These are phyloP conservation scores for Pseudorasbora parva DNA, from an alignment of 2,113 vertebrate species.

Conservation along the genomic window DNA sequence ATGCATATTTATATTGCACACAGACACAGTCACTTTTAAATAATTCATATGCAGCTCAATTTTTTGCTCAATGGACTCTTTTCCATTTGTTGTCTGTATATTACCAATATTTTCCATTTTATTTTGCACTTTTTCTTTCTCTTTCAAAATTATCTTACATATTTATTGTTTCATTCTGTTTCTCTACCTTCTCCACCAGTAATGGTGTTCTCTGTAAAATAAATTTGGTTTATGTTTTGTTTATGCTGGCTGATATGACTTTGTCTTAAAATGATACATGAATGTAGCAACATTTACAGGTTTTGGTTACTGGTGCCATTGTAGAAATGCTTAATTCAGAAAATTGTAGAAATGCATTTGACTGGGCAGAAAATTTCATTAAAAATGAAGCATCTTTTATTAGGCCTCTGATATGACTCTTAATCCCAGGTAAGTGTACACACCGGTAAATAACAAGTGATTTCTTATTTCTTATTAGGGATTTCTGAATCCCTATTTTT, in stretches of 20 bases:
- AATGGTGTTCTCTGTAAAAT: background rate
- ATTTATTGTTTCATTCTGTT: background rate
- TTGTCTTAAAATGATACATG: too few relatives aligned
- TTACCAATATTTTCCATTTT: conserved; percentile 11
- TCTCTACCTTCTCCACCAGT: background rate
- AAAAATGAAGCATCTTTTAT: too few relatives aligned
- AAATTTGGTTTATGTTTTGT: background rate
- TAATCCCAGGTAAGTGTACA: too few relatives aligned
- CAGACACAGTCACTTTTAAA: background rate
- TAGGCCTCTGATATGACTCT: too few relatives aligned
- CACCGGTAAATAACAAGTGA: too few relatives aligned
- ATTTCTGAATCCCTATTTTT: conserved; percentile 3
- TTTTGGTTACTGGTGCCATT: too few relatives aligned
- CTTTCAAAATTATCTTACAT: background rate
- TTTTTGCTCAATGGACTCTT: background rate
- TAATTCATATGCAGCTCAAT: background rate
- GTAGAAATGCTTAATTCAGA: too few relatives aligned
- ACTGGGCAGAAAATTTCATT: too few relatives aligned
- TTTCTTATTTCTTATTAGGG: too few relatives aligned
- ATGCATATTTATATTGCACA: conserved; percentile 3
- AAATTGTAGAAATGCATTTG: too few relatives aligned
- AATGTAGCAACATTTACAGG: too few relatives aligned
- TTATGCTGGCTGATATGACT: background rate
- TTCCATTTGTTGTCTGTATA: background rate
- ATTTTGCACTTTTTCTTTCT: background rate